Evolutionary conservation across 2,113 vertebrate genomes (phyloP), one percentile per base, ranked within the genome.

Genomic region (Oncorhynchus nerka): DNA sequence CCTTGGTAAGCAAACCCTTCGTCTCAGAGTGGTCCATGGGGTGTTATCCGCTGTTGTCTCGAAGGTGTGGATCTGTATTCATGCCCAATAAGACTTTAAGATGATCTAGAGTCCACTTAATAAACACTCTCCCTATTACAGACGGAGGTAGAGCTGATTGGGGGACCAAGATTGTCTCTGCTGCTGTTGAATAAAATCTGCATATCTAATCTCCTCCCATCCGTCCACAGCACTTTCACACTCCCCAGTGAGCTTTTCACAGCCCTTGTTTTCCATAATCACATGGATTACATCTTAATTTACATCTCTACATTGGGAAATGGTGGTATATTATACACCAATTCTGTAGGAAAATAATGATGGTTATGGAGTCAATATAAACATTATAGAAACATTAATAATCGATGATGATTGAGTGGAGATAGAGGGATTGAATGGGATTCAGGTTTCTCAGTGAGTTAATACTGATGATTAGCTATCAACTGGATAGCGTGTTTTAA

Each of bases 381-480:
- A 45, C 39, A 45, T 72, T 24, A 62, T 24, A 64, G 11, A 71
- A 81, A 76, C 72, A 73, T 71, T 16, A 73, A 19, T 39, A 30
- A 82, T 77, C 66, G n/a, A 71, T 39, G 39, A 49, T 68, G 39
- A 82, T 2, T 45, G 55, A 78, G 66, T 3, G 65, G 62, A 80
- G 49, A 76, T 75, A 59, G 80, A 0, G 1, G 62, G 57, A 55
- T 78, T 69, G n/a, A 62, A 24, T n/a, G 51, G 72, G 71, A 84
- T 83, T 77, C 71, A 48, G 13, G 55, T 51, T 68, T 57, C 75
- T 78, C 68, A 9, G 45, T 28, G 71, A 78, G 9, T 82, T 48
- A 75, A 76, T 26, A 59, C 32, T 51, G 70, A 70, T 77, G 74
- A 78, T 20, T 66, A 74, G 71, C 32, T 71, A 24, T 72, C 30